Evolutionary conservation across 64 coral and sea anemone genomes (phyloP), one percentile per base, ranked within the genome.

Genomic region (Dendrophyllia cribrosa): DNA sequence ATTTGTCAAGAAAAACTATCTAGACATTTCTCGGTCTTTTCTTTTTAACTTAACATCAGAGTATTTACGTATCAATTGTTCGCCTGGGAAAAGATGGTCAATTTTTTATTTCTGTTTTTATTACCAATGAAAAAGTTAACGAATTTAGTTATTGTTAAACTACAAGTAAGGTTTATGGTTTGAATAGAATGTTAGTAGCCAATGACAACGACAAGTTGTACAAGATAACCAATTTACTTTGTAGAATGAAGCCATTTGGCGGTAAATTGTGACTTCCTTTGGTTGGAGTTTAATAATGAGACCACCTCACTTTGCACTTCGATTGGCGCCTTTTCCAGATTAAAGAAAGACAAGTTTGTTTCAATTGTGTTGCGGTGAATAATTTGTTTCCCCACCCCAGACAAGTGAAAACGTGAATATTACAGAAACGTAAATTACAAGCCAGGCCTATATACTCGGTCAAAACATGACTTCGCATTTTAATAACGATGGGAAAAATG

Each of bases 251-350:
- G 4, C 17, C 24, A 67, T 84, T 66, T 51, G 15, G 58, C 44
- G 46, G 8, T 67, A 12, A 84, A 66, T 83, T 66, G 44, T 66
- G 50, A 67, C 8, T 63, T 84, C 44, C 80, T 64, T 61, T 67
- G 17, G 17, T 84, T 51, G 20, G 25, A 67, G 58, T 66, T 14
- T 51, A 67, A n/a, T 84, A 68, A 56, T 51, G 50, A 22, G 9
- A 49, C 21, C n/a, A 49, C 59, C 0, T 84, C 7, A 65, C 59
- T 48, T 46, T 17, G 59, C 19, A 66, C 5, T 66, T 68, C 22
- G 61, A 84, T 84, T 65, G 58, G 26, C 24, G 15, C 34, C 44
- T 62, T 6, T 58, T 62, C 7, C 47, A 24, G 78, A 82, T 79
- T 43, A 43, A n/a, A 64, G 56, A 20, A 61, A 82, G 26, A 64